Conservation (phyloP, 2,797 vertebrate genomes). For the Cyprinodon diabolis region DNA sequence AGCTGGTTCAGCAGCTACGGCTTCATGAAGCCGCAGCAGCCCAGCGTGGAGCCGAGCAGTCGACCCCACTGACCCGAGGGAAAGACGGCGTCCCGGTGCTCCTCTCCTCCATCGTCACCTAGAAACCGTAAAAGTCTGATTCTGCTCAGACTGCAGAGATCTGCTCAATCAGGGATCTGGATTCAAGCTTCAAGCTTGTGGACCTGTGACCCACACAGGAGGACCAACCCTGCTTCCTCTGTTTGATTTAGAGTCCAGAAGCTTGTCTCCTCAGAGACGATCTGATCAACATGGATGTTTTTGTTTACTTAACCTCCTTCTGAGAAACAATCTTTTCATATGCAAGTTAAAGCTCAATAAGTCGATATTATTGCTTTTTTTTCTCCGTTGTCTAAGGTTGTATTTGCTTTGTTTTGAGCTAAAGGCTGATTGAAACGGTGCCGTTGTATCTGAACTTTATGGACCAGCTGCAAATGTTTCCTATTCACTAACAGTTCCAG, state of each 20-base stretch:
- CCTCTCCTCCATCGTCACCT: neutral
- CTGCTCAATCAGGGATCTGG: constrained; percentile 6
- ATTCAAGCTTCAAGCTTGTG: constrained; percentile 34
- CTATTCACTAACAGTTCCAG: neutral
- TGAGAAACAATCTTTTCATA: neutral
- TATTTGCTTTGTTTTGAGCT: neutral
- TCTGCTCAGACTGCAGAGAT: constrained; percentile 34
- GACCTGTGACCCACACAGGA: constrained; percentile 12
- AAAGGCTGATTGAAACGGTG: neutral
- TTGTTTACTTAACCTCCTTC: neutral
- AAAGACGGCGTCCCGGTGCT: neutral
- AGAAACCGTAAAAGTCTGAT: neutral
- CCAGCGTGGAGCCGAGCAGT: constrained; percentile 87
- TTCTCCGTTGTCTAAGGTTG: neutral
- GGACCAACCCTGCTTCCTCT: constrained; percentile 11
- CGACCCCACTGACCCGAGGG: constrained; percentile 85
- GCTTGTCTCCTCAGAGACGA: constrained; percentile 25
- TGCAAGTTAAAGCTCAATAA: neutral
- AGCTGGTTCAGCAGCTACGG: constrained; percentile 84
- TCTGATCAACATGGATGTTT: neutral
- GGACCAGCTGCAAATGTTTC: constrained; percentile 3
- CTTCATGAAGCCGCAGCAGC: constrained; percentile 80
- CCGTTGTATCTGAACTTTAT: neutral
- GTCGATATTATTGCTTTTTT: neutral
- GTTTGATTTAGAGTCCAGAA: constrained; percentile 24